Evolutionary conservation across 2,113 vertebrate species (phyloP).

Genomic region (Ornithorhynchus anatinus): DNA sequence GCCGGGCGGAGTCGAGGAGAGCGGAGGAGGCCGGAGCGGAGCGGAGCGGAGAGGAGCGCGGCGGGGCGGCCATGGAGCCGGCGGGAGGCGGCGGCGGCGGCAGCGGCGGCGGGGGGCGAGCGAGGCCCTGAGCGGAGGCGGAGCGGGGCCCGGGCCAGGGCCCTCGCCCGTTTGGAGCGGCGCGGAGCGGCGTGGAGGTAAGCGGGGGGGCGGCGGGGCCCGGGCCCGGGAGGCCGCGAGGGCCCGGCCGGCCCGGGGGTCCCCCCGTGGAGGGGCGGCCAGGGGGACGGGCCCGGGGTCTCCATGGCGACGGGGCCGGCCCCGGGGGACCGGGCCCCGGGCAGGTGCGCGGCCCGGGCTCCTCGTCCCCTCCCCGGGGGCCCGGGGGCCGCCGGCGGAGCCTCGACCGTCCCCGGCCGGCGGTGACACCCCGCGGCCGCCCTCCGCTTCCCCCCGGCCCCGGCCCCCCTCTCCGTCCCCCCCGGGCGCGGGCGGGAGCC

Average conservation of each 20-base stretch:
- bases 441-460: neutral
- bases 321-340: neutral
- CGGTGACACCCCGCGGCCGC: neutral
- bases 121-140: no score
- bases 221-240: neutral
- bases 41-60: slow-evolving; percentile 27
- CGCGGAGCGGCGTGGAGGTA: neutral
- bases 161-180: neutral
- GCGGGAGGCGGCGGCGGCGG: neutral
- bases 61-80: neutral
- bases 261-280: neutral
- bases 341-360: neutral
- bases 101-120: neutral
- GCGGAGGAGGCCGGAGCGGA: neutral
- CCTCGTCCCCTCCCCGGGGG: neutral
- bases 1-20: slow-evolving; percentile 12
- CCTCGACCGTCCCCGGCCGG: neutral
- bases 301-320: neutral
- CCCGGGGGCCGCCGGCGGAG: neutral
- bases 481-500: neutral
- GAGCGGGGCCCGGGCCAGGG: neutral
- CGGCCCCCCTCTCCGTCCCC: neutral
- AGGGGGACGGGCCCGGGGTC: neutral
- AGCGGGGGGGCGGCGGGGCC: neutral
- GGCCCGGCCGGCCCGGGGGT: neutral